Evolutionary conservation across 1,140 invertebrate species (phyloP).

Genomic region (Charaxes varanes): DNA sequence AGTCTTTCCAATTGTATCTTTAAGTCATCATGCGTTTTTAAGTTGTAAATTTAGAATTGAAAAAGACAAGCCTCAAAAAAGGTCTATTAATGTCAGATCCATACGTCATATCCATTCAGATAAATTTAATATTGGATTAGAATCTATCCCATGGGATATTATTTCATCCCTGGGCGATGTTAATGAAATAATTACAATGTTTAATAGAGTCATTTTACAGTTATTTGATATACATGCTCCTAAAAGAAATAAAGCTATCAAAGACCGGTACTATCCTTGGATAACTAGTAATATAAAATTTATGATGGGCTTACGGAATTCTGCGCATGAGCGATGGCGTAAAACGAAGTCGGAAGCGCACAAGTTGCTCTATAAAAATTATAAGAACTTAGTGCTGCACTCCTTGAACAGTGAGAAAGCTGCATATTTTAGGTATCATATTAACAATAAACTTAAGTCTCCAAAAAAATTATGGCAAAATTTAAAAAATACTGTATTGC

Average conservation of each 20-base stretch:
- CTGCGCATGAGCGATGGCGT: not conserved
- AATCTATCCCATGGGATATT: conserved; percentile 21
- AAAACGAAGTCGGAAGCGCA: not conserved
- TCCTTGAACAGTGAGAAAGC: no score
- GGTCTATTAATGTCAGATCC: not conserved
- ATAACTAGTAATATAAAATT: conserved; percentile 3
- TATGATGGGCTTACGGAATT: conserved; percentile 6
- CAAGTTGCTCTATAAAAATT: conserved; percentile 4
- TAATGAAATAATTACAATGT: conserved; percentile 12
- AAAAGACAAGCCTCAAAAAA: not conserved
- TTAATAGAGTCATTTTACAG: not conserved
- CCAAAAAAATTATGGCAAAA: conserved; percentile 6
- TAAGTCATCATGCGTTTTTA: not conserved
- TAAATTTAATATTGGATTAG: conserved; percentile 21
- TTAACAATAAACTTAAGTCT: not conserved
- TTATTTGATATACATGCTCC: not conserved
- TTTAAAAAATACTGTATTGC: conserved; percentile 10
- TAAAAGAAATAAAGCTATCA: not conserved
- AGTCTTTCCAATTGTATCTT: not conserved
- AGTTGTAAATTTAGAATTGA: not conserved
- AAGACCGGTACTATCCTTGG: conserved; percentile 4
- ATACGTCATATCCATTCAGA: not conserved
- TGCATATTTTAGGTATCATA: conserved; percentile 4
- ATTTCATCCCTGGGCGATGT: conserved; percentile 30
- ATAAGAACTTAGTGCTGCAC: not conserved